phyloP scores from a whole-genome alignment of 2,888 invertebrate genomes.

The Noctua pronuba region DNA sequence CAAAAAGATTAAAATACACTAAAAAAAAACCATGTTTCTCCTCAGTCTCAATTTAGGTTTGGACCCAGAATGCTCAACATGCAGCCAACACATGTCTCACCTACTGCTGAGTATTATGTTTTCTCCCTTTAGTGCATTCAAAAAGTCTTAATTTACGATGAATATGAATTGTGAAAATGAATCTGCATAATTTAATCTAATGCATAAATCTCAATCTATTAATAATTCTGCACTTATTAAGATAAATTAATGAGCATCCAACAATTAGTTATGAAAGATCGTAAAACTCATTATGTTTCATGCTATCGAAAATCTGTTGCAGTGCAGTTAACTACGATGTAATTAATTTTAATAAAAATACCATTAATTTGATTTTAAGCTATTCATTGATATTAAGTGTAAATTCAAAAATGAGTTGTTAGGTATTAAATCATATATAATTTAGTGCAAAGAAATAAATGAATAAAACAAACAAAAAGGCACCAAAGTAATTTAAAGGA shows the following conservation, averaged over 20 bases:
- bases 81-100: neutral
- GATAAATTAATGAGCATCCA: constrained; percentile 15
- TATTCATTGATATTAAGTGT: neutral
- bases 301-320: neutral
- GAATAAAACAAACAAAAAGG: neutral
- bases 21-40: too few species aligned
- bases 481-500: neutral
- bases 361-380: neutral
- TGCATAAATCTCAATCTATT: neutral
- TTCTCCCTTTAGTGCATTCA: neutral
- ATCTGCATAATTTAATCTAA: neutral
- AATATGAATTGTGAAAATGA: neutral
- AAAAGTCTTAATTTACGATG: neutral
- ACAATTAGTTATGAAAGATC: constrained; percentile 18
- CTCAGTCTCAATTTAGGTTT: too few species aligned
- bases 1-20: too few species aligned
- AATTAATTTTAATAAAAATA: constrained; percentile 13
- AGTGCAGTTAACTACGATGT: neutral
- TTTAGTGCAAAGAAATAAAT: neutral
- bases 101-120: neutral
- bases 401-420: neutral
- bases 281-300: constrained; percentile 9
- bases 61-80: too few species aligned
- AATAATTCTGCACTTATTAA: constrained; percentile 2
- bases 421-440: neutral